phyloP scores from a whole-genome alignment of 2,113 vertebrate species.

The Bubo blakistoni region DNA sequence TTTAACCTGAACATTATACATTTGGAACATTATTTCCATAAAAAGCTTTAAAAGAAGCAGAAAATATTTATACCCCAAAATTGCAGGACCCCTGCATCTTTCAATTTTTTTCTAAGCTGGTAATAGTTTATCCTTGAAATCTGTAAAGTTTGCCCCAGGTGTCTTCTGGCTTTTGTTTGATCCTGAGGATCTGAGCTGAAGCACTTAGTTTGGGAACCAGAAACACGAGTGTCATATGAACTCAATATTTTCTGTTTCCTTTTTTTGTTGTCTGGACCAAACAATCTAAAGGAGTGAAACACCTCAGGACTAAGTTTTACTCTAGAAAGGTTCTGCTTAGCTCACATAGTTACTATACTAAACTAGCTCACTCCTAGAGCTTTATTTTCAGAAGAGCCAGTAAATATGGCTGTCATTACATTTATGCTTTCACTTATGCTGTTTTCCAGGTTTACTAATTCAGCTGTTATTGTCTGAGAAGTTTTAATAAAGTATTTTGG shows the following conservation, averaged over 20 bases:
- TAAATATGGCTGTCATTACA: background rate
- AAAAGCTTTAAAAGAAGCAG: background rate
- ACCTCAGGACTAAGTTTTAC: background rate
- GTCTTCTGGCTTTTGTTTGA: background rate
- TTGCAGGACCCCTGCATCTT: accelerated
- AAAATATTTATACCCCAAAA: background rate
- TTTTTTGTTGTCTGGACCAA: background rate
- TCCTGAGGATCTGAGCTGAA: background rate
- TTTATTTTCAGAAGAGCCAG: background rate
- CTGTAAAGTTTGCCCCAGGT: accelerated
- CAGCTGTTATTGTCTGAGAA: background rate
- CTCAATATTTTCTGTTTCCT: background rate
- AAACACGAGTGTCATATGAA: background rate
- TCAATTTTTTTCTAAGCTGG: background rate
- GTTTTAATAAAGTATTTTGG: background rate
- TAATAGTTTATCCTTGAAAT: background rate
- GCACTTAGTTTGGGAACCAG: background rate
- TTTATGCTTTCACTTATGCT: background rate
- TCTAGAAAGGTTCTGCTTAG: background rate
- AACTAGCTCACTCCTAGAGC: background rate
- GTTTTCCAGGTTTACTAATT: background rate
- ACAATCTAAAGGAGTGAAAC: background rate
- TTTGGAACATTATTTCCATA: background rate
- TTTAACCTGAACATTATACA: background rate
- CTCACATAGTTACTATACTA: background rate